Base-by-base conservation (phyloP, 2,888 invertebrate genomes). In the Chrysomela aeneicollis region DNA sequence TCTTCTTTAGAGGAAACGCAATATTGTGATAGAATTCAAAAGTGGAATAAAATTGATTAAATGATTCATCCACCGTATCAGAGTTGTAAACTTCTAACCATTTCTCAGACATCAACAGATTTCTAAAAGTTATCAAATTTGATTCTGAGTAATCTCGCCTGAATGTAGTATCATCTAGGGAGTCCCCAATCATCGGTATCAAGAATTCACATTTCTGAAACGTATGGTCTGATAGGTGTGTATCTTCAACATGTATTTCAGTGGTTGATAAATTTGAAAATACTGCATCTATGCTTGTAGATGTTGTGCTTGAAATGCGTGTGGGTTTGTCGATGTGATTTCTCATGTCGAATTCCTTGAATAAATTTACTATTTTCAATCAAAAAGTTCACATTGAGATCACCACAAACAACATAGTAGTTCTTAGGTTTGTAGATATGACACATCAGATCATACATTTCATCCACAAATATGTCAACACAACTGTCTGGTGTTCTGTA, bases 331-430 rank as follows among this genome's bases (percentile, higher is more conserved):
- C 35, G 9, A 35, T 35, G 35, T 12, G 35, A 35, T 10, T 35
- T 12, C 9, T 35, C 35, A 35, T 35, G 26, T 26, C 26, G 26
- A 26, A 26, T 26, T 26, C 26, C 26, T 26, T 26, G 26, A 26
- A 26, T 26, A 12, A 35, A 35, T 35, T 35, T 5, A 35, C 35
- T 35, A 35, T 35, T 12, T 22, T 52, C 52, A 52, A 52, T 50
- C 50, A 50, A 19, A 50, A 50, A 50, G 50, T 50, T 21, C 50
- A 50, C 50, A 50, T 50, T 50, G 22, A 50, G 21, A 15, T 50
- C 50, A 50, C 50, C 50, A 50, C 50, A 50, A 21, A 50, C 50
- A 21, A 50, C 21, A 50, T 50, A 19, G 50, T 21, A 50, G 50
- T 50, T 50, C 21, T 50, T 50, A 18, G 50, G 12, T 12, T 50